Evolutionary conservation across 2,113 vertebrate species (phyloP), one percentile per base, ranked within the genome.

Genomic region (Saguinus midas): DNA sequence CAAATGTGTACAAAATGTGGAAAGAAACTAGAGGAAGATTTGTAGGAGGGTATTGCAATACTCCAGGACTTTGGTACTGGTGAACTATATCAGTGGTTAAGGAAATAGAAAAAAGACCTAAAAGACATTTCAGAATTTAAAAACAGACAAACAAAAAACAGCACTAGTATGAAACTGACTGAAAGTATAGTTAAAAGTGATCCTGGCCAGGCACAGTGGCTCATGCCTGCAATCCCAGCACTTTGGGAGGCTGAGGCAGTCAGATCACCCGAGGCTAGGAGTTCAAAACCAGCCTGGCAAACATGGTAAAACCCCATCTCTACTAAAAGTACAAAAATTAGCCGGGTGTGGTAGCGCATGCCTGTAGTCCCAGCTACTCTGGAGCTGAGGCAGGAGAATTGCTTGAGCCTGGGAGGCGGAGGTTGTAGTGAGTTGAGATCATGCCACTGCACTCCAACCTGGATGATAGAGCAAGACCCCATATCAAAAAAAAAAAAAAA

Each of bases 61-160:
- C 14, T 94, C 29, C 2, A 70, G 32, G 16, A 4, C 29, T 88
- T 72, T 90, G 57, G 11, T 64, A 90, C 27, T 70, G 8, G 16
- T 91, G 57, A 96, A 57, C 10, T 82, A 75, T 25, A 37, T 48
- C 58, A n/a, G 35, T 61, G 75, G 6, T n/a, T 92, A 90, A 73
- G 37, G 68, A 92, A 95, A 88, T 16, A 91, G 68, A 86, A 72
- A 84, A 43, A 90, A 94, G 17, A 93, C 10, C 50, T 70, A 57
- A 75, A 27, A 95, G 66, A 37, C 1, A 94, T 68, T 83, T 93
- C 40, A 72, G 37, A 73, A 66, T 25, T 79, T 40, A 70, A 20
- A 70, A 64, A 73, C 12, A 29, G 29, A 64, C 61, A 50, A 73
- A 75, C 78, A 37, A 88, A 88, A 27, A 32, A 64, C 61, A 80